These are phyloP conservation scores for Chironomus striatipennis DNA, from an alignment of 1,140 invertebrate genomes.

Conservation along the genomic window DNA sequence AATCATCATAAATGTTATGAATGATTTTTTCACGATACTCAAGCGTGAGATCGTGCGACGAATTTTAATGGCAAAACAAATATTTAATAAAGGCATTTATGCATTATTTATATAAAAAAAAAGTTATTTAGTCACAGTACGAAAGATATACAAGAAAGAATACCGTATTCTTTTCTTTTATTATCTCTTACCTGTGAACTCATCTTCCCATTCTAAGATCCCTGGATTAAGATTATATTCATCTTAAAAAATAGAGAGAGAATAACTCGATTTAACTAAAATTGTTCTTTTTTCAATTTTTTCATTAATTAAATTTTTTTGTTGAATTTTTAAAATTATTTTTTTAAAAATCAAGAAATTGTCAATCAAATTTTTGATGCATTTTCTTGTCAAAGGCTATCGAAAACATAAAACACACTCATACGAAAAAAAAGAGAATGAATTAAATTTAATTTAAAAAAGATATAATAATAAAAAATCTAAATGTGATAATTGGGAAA, in stretches of 20 bases:
- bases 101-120: conserved; percentile 26
- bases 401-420: conserved; percentile 26
- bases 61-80: not conserved
- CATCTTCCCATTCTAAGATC: conserved; percentile 98
- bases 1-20: not conserved
- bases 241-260: conserved; percentile 79
- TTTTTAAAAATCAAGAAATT: not conserved
- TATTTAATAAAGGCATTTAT: conserved; percentile 20
- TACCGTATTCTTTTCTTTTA: not conserved
- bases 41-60: not conserved
- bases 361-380: not conserved
- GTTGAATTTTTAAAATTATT: not conserved
- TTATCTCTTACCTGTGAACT: conserved; percentile 90
- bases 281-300: conserved; percentile 27
- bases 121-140: conserved; percentile 25
- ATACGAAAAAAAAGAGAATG: conserved; percentile 31
- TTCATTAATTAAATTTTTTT: conserved; percentile 20
- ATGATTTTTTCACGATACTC: not conserved
- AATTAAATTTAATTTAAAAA: too few relatives aligned
- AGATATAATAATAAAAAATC: too few relatives aligned
- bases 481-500: too few relatives aligned
- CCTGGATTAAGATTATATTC: conserved; percentile 98
- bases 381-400: not conserved
- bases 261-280: conserved; percentile 52
- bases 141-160: conserved; percentile 9